phyloP scores from a whole-genome alignment of 1,140 invertebrate genomes.

The Galleria mellonella region DNA sequence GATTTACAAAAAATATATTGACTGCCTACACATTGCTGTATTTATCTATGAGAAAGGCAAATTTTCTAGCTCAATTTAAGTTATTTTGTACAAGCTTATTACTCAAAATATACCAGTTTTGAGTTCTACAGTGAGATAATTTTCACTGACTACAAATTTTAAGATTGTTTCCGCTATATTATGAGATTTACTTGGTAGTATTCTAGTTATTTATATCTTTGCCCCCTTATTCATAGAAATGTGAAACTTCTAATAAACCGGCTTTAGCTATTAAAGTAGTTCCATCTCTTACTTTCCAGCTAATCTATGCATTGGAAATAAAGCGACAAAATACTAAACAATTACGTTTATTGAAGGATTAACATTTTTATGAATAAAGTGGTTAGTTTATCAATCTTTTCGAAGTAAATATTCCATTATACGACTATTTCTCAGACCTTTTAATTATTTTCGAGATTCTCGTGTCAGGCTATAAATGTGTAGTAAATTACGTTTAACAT shows the following conservation, averaged over 20 bases:
- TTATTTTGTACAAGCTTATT: slow-evolving; percentile 46
- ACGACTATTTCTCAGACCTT: neutral
- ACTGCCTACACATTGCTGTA: slow-evolving; percentile 21
- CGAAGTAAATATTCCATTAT: neutral
- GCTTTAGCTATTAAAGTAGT: no score
- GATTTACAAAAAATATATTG: slow-evolving; percentile 17
- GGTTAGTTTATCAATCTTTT: neutral
- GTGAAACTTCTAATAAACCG: no score
- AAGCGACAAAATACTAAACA: no score
- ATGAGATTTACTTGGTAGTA: neutral
- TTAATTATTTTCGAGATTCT: no score
- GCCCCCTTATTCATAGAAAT: no score
- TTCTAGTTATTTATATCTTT: no score
- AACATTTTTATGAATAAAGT: neutral
- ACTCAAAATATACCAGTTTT: slow-evolving; percentile 19
- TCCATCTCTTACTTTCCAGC: no score
- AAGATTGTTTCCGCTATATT: slow-evolving; percentile 12
- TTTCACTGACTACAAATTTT: slow-evolving; percentile 21
- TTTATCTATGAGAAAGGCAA: slow-evolving; percentile 35
- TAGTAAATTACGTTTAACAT: slow-evolving; percentile 1
- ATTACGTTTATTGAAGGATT: no score
- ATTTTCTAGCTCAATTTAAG: slow-evolving; percentile 33
- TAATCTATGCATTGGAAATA: no score
- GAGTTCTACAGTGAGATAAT: slow-evolving; percentile 20
- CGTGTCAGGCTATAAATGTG: neutral